Percentiles rank a stretch among this genome's conserved stretches.
These are phyloP conservation scores for Drosophila leonis DNA, from an alignment of 2,888 invertebrate species.

Conservation along the genomic window DNA sequence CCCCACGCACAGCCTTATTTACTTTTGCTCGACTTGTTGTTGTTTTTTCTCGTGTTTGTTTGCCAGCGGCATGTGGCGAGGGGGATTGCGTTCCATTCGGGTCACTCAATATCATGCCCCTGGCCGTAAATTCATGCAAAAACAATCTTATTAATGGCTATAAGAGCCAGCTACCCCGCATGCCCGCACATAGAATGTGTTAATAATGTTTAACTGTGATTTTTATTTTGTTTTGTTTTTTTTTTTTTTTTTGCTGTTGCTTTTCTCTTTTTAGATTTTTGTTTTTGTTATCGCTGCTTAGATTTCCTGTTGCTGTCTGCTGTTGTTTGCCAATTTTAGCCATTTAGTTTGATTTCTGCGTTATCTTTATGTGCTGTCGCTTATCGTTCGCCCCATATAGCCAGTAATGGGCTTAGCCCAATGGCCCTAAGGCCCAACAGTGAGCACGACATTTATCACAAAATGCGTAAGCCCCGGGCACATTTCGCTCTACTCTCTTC, in stretches of 20 bases:
- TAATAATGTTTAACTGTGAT: slow-evolving; percentile 81
- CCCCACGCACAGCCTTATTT: slow-evolving; percentile 36
- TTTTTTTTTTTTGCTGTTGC: slow-evolving; percentile 17
- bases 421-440: slow-evolving; percentile 28
- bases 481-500: slow-evolving; percentile 19
- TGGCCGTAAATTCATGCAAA: slow-evolving; percentile 77
- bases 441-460: slow-evolving; percentile 52
- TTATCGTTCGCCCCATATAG: slow-evolving; percentile 61
- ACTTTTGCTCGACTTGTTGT: slow-evolving; percentile 29
- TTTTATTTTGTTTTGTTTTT: slow-evolving; percentile 56
- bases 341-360: slow-evolving; percentile 78
- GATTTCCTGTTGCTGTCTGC: slow-evolving; percentile 73
- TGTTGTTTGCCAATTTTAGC: slow-evolving; percentile 73
- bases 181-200: slow-evolving; percentile 56
- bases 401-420: slow-evolving; percentile 70
- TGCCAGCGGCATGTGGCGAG: slow-evolving; percentile 18
- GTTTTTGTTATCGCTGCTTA: slow-evolving; percentile 54
- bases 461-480: slow-evolving; percentile 26
- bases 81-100: slow-evolving; percentile 17
- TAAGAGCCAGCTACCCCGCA: slow-evolving; percentile 43
- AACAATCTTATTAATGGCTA: slow-evolving; percentile 80
- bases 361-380: slow-evolving; percentile 77
- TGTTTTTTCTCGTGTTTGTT: slow-evolving; percentile 34
- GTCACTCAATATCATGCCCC: slow-evolving; percentile 49
- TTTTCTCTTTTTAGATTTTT: slow-evolving; percentile 19